Evolutionary conservation across 2,113 vertebrate genomes (phyloP).

Genomic region (Petaurus breviceps): DNA sequence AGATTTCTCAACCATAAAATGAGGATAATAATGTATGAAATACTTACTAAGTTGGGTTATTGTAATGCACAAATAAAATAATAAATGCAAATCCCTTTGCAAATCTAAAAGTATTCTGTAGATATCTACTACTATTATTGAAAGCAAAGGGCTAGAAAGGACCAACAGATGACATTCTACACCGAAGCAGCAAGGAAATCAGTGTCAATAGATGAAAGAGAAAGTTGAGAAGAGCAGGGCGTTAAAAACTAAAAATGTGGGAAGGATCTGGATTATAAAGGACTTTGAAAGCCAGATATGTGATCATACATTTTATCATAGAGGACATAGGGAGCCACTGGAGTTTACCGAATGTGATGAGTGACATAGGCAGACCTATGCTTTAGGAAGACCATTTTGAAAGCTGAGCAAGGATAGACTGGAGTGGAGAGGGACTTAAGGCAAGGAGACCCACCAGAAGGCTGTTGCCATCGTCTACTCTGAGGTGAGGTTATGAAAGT

Average conservation of each 20-base stretch:
- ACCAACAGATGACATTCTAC: neutral
- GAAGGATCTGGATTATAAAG: neutral
- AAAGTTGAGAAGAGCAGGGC: neutral
- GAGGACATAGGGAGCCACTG: neutral
- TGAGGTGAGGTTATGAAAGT: neutral
- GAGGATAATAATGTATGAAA: neutral
- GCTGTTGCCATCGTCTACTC: neutral
- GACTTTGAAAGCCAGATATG: neutral
- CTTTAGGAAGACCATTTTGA: neutral
- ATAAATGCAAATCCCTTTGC: neutral
- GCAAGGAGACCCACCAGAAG: neutral
- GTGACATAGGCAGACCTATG: neutral
- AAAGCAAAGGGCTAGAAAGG: neutral
- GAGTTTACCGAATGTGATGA: neutral
- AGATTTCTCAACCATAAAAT: neutral
- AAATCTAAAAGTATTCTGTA: neutral
- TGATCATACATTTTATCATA: neutral
- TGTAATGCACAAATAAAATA: neutral
- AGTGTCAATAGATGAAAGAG: neutral
- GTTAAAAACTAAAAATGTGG: neutral
- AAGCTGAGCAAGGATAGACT: neutral
- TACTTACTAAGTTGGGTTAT: neutral
- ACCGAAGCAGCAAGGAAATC: neutral
- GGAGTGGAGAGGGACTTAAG: neutral
- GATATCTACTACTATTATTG: neutral